phyloP scores from a whole-genome alignment of 2,888 invertebrate species.

The Cinara cedri region DNA sequence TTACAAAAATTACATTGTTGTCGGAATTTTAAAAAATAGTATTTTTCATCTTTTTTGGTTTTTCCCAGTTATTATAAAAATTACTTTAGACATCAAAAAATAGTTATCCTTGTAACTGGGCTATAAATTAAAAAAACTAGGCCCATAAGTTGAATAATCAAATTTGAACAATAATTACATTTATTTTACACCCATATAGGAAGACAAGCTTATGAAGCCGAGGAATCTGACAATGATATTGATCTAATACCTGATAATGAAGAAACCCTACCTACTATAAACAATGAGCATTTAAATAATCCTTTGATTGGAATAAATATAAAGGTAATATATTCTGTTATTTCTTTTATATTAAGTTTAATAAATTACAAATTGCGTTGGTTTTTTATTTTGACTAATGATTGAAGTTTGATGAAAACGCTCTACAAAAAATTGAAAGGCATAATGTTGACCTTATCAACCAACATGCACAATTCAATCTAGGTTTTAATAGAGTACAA shows the following conservation, averaged over 20 bases:
- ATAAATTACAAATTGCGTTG: conserved; percentile 3
- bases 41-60: too few species aligned
- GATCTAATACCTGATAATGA: not conserved
- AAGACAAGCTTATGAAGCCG: conserved; percentile 38
- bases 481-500: conserved; percentile 68
- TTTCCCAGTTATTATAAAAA: too few species aligned
- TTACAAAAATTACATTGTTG: too few species aligned
- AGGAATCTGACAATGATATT: conserved; percentile 10
- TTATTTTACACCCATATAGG: not conserved
- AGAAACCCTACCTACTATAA: not conserved
- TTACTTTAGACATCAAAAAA: too few species aligned
- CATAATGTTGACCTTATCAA: conserved; percentile 60
- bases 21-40: too few species aligned
- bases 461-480: conserved; percentile 20
- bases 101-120: too few species aligned
- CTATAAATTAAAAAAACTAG: too few species aligned
- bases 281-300: conserved; percentile 36
- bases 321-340: conserved; percentile 12
- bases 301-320: conserved; percentile 42
- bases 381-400: not conserved
- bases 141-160: too few species aligned
- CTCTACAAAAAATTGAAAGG: conserved; percentile 35
- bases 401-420: conserved; percentile 56
- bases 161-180: not conserved
- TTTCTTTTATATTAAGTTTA: not conserved